These are phyloP conservation scores for Phymanthus crucifer DNA, from an alignment of 92 coral and sea anemone species.

Conservation along the genomic window DNA sequence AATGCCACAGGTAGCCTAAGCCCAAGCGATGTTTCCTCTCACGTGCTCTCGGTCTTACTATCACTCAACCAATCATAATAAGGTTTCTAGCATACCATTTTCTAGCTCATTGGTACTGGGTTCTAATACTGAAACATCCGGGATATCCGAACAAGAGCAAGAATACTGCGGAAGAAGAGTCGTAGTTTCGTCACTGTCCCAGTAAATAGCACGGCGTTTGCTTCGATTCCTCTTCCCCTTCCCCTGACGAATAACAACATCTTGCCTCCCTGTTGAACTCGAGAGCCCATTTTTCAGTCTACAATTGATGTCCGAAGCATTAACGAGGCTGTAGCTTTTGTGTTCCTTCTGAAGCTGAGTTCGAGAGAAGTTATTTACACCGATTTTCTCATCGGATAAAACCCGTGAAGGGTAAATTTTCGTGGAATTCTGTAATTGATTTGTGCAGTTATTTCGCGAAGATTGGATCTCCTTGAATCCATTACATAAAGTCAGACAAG, in stretches of 20 bases:
- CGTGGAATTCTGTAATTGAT: neutral
- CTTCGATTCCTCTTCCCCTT: slow-evolving; percentile 33
- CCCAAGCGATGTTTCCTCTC: neutral
- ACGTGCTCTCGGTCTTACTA: neutral
- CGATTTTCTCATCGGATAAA: slow-evolving; percentile 29
- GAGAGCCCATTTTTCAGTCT: neutral
- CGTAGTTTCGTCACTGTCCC: slow-evolving; percentile 37
- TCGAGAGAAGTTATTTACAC: neutral
- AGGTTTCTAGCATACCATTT: slow-evolving; percentile 30
- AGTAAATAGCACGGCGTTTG: slow-evolving; percentile 44
- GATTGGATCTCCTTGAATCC: slow-evolving; percentile 17
- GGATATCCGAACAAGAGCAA: slow-evolving; percentile 42
- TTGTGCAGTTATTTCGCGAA: neutral
- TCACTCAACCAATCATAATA: slow-evolving; percentile 11
- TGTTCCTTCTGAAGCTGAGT: slow-evolving; percentile 4
- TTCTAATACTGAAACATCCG: slow-evolving; percentile 20
- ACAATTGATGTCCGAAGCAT: slow-evolving; percentile 6
- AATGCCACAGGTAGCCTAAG: neutral
- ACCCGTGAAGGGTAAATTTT: slow-evolving; percentile 1
- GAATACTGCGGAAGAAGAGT: slow-evolving; percentile 30
- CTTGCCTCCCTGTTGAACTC: neutral
- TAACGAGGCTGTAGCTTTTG: slow-evolving; percentile 16
- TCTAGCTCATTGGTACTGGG: slow-evolving; percentile 24
- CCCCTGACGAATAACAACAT: slow-evolving; percentile 21
- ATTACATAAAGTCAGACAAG: slow-evolving; percentile 32